Evolutionary conservation across 2,113 vertebrate genomes (phyloP), one percentile per base, ranked within the genome.

Genomic region (Calyptomena viridis): DNA sequence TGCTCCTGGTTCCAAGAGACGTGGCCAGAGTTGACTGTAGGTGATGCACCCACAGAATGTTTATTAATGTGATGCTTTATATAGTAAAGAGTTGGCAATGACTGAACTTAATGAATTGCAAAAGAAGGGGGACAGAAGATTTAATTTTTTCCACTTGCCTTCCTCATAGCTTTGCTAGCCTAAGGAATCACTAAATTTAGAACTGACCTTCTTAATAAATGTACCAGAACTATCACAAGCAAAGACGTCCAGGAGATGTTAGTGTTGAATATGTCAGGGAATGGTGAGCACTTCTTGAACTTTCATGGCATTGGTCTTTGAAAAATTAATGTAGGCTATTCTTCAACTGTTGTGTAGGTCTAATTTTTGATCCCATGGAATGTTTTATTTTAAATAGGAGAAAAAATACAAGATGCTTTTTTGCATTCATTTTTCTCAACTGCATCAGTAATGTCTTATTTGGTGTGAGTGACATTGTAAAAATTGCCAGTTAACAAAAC

Each of bases 161-260:
- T 97, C 94, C 94, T 94, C 91, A 31, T 82, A 87, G 89, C 95
- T 94, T 96, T 95, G 91, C 89, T 95, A 85, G 96, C 96, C 95
- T 94, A 93, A 97, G 93, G 95, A 97, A 94, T 91, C 95, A 74
- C 91, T 95, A 93, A 97, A 83, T 95, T 93, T 96, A 93, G 95
- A 94, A 60, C 91, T 95, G 95, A 95, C 96, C 95, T 96, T 97
- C 94, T 95, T 96, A 93, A 93, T 95, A 91, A 96, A 93, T 84
- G 93, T 82, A 89, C 84, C 78, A 95, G 89, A 95, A 85, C 91
- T 94, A 67, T 90, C 84, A 87, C 71, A 71, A 49, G 94, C 71
- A 87, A 68, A 91, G 94, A 62, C 59, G 60, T 84, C 55, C 55
- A 62, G 87, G 91, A 95, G 87, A 85, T 84, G 82, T 90, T 91